Base-by-base conservation (phyloP, 2,113 vertebrate species). In the Rhinoderma darwinii region DNA sequence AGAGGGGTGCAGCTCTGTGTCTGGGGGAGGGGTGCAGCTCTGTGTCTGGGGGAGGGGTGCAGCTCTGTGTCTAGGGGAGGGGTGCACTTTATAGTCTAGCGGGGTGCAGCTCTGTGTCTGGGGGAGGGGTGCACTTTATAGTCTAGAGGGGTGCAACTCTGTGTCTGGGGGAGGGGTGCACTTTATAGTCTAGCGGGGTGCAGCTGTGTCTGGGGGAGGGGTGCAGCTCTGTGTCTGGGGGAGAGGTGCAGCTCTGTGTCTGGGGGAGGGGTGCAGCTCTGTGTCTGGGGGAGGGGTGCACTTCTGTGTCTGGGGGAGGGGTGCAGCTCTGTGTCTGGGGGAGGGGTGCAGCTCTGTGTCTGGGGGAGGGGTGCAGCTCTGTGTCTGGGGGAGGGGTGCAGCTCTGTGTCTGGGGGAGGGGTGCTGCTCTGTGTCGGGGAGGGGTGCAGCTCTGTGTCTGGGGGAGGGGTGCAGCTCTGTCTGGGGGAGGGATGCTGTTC, bases 361-460 rank as follows among this genome's bases (percentile, higher is more conserved):
- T 35, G 43, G 0, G 41, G 50, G 39, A 14, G 59, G 59, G 10
- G 59, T n/a, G n/a, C n/a, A n/a, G 47, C 59, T 41, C 56, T 81
- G 51, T 72, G 32, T 81, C 74, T 35, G 43, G 0, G 41, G 50
- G 39, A 14, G 59, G 59, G 10, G 59, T n/a, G n/a, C n/a, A n/a
- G 47, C 59, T 41, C 56, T 81, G 51, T 72, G 32, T 81, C 74
- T 35, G 43, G 0, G 41, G 50, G 39, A 14, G 59, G 59, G 10
- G 59, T n/a, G n/a, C n/a, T 63, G 30, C 56, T 81, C 35, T 72
- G 32, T 81, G 59, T 35, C 59, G 0, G 41, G 50, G 39, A 14
- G 59, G 59, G 10, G 59, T n/a, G n/a, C n/a, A n/a, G 47, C 59
- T 41, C 56, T 81, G 51, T 72, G 32, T 81, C 74, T 35, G 43